Evolutionary conservation across 2,797 vertebrate genomes (phyloP), one percentile per base, ranked within the genome.

Genomic region (Antrozous pallidus): DNA sequence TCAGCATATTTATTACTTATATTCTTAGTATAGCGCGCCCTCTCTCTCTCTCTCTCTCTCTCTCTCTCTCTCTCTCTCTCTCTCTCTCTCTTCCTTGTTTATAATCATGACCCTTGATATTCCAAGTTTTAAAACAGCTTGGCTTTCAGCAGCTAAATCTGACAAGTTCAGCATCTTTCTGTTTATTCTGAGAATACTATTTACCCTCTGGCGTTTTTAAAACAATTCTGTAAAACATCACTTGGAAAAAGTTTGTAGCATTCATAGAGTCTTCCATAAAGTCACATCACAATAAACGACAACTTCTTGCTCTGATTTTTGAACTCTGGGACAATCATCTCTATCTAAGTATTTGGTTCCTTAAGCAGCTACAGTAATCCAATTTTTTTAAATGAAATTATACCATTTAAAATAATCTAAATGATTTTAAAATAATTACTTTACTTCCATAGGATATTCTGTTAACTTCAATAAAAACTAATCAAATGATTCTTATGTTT

Each of bases 131-230:
- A 98, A 99, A 99, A 99, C 98, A 98, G 98, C 98, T 98, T 98
- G 98, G 98, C 98, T 99, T 99, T 99, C 98, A 99, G 98, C 98
- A 98, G 98, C 98, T 97, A 98, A 98, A 98, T 99, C 98, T 99
- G 98, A 98, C 99, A 99, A 99, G 98, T 98, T 99, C 99, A 99
- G 98, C 98, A 98, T 98, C 98, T 99, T 99, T 98, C 98, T 99
- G 98, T 99, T 99, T 99, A 99, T 99, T 99, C 98, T 99, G 98
- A 98, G 97, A 99, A 98, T 98, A 98, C 98, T 99, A 98, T 99
- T 99, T 99, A 99, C 98, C 98, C 98, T 99, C 98, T 98, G 98
- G 98, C 98, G 98, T 98, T 99, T 99, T 99, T 98, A 99, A 99
- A 99, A 98, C 98, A 99, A 98, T 99, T 99, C 98, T 99, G 98